These are phyloP conservation scores for Lineus longissimus DNA, from an alignment of 1,140 invertebrate species.

Conservation along the genomic window DNA sequence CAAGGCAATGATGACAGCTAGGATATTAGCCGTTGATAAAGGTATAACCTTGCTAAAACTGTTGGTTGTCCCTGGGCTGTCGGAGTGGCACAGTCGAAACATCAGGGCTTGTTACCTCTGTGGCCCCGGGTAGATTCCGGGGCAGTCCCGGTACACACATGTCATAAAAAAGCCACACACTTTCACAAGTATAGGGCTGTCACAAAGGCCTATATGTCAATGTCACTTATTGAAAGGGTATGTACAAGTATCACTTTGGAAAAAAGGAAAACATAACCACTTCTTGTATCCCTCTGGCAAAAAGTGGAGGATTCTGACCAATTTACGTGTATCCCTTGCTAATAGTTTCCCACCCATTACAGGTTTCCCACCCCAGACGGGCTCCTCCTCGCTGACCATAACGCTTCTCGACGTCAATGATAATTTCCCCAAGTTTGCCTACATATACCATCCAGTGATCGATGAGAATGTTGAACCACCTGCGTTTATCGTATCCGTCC, in stretches of 20 bases:
- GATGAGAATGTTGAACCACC: conserved; percentile 79
- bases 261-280: too few relatives aligned
- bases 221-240: too few relatives aligned
- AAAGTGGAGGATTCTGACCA: not conserved
- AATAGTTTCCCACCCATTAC: not conserved
- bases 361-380: conserved; percentile 79
- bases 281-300: too few relatives aligned
- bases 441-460: conserved; percentile 87
- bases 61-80: too few relatives aligned
- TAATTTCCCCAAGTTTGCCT: conserved; percentile 80
- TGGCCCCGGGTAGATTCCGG: too few relatives aligned
- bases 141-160: too few relatives aligned
- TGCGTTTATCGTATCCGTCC: conserved; percentile 79
- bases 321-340: not conserved
- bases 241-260: too few relatives aligned
- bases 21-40: conserved; percentile 93
- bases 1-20: conserved; percentile 72
- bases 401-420: conserved; percentile 96
- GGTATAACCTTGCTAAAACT: conserved; percentile 55
- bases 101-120: too few relatives aligned
- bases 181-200: too few relatives aligned
- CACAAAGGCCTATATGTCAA: too few relatives aligned
- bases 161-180: too few relatives aligned
- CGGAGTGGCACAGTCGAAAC: too few relatives aligned
- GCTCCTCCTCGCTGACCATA: conserved; percentile 90